Base-by-base conservation (phyloP, 2,888 invertebrate species). In the Lissonota sp. region DNA sequence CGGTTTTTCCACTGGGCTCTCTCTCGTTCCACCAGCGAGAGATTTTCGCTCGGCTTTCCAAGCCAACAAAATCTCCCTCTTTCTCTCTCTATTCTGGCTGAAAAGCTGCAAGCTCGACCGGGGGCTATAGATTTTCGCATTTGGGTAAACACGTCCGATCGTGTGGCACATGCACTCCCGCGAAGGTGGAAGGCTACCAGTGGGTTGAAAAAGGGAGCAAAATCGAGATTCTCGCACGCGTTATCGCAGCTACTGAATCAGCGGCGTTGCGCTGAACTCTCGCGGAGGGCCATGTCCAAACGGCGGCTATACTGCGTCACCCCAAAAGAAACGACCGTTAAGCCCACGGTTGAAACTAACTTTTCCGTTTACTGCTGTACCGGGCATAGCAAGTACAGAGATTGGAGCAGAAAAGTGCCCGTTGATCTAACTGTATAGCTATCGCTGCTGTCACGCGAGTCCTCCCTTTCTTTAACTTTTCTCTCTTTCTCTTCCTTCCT, bases 121-220 rank as follows among this genome's bases (percentile, higher is more conserved):
- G 51, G 51, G 67, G 78, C 78, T 72, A 82, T 82, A 79, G 62
- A 82, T 82, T 81, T 75, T 82, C 82, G 79, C 78, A 79, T 79
- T 82, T 82, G 82, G 79, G 72, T 82, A 82, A 82, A 82, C 82
- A 82, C 78, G 82, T 82, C 74, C 71, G 71, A 81, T 67, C 66
- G 55, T 57, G 74, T 78, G 71, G 74, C 74, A 71, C 81, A 78
- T 62, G 78, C 78, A 71, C 66, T 70, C 57, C 37, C 66, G 49
- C n/a, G 26, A 14, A 49, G 14, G 26, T 14, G 16, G 53, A 12
- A 53, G 6, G 53, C 14, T 14, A 14, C 12, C 53, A 14, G 14
- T 14, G 14, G 57, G 51, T n/a, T 40, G 49, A 55, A 57, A 66
- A 55, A 4, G 49, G 53, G 46, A 53, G 69, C 51, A 70, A 73